Conservation (phyloP, 2,113 vertebrate species). For the Burhinus oedicnemus region DNA sequence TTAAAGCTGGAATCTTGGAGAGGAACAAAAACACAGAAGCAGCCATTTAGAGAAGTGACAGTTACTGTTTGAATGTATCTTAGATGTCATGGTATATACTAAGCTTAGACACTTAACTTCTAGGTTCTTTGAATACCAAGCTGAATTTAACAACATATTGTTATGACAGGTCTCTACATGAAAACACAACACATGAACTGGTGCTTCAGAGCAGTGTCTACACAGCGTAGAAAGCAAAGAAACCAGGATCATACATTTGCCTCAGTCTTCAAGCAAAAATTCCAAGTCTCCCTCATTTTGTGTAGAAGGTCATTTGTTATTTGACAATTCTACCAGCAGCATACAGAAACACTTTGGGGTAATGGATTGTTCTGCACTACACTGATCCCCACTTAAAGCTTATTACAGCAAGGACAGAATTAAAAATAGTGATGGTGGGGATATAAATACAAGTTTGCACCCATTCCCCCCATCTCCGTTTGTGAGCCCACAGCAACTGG, state of each 20-base stretch:
- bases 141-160: not conserved
- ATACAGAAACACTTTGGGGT: not conserved
- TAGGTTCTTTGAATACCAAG: not conserved
- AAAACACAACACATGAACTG: not conserved
- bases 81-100: not conserved
- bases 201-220: not conserved
- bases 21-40: conserved; percentile 23
- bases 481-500: not conserved
- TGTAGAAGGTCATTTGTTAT: not conserved
- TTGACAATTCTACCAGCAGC: not conserved
- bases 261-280: not conserved
- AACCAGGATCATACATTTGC: not conserved
- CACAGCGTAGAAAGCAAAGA: not conserved
- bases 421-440: not conserved
- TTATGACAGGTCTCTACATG: not conserved
- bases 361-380: not conserved
- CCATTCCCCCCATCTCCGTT: not conserved
- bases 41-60: not conserved
- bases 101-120: not conserved
- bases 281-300: not conserved
- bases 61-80: not conserved
- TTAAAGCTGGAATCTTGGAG: conserved; percentile 79
- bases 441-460: not conserved
- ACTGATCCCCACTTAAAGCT: not conserved
- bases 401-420: not conserved